Conservation (phyloP, 2,888 invertebrate species). For the Ceriagrion tenellum region DNA sequence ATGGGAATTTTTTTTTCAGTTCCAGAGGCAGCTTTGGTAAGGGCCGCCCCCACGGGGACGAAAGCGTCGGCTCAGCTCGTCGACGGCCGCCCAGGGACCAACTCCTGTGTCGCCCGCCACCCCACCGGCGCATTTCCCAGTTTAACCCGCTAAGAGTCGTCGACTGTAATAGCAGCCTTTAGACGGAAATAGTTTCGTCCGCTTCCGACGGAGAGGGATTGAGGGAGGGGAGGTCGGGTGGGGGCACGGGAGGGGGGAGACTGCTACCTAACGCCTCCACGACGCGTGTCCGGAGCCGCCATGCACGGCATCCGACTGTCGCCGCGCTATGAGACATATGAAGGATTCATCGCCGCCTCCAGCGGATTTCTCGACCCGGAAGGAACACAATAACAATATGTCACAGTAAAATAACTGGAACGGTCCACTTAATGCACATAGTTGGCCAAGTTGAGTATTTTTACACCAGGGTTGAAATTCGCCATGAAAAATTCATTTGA, state of each 20-base stretch:
- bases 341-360: neutral
- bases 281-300: neutral
- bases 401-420: no score
- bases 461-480: no score
- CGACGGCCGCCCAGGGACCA: neutral
- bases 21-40: no score
- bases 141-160: slow-evolving; percentile 44
- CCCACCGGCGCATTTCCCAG: slow-evolving; percentile 54
- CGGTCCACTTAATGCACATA: no score
- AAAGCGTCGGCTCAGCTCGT: neutral
- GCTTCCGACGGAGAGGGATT: neutral
- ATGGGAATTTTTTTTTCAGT: no score
- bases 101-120: neutral
- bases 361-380: neutral
- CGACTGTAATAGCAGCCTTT: slow-evolving; percentile 60
- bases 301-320: neutral
- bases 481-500: no score
- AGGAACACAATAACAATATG: neutral
- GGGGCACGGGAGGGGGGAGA: neutral
- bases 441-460: no score
- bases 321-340: no score
- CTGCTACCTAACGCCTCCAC: neutral
- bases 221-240: neutral
- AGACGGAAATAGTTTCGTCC: slow-evolving; percentile 59
- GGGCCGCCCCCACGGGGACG: neutral